Conservation (phyloP, 2,797 vertebrate genomes). For the Takifugu ocellatus region DNA sequence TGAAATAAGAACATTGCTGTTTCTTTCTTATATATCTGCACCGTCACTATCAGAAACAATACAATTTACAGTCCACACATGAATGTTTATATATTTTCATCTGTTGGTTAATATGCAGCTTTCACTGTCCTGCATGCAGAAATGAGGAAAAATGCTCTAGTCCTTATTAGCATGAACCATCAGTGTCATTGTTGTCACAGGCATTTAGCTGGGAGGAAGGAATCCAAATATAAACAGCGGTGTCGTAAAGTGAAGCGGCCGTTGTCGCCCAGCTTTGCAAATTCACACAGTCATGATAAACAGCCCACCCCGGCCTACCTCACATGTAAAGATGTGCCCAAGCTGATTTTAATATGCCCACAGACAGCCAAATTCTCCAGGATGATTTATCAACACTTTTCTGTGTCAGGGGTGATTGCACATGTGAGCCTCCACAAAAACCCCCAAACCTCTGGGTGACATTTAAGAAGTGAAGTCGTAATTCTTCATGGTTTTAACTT, state of each 20-base stretch:
- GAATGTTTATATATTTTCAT: too few relatives aligned
- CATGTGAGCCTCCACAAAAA: constrained; percentile 22
- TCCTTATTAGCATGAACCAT: constrained; percentile 6
- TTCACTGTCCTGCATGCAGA: too few relatives aligned
- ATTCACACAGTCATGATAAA: constrained; percentile 59
- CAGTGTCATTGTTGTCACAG: constrained; percentile 39
- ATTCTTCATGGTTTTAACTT: constrained; percentile 2
- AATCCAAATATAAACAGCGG: constrained; percentile 68
- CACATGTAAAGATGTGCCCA: not conserved
- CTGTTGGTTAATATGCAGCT: too few relatives aligned
- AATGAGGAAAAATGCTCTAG: constrained; percentile 2
- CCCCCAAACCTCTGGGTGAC: constrained; percentile 8
- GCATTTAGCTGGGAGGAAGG: constrained; percentile 52
- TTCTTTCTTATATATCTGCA: not conserved
- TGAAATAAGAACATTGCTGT: not conserved
- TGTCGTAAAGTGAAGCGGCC: constrained; percentile 57
- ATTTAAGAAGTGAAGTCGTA: constrained; percentile 11
- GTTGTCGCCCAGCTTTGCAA: constrained; percentile 63
- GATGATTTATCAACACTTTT: constrained; percentile 7
- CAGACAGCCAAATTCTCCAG: constrained; percentile 2
- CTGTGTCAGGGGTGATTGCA: constrained; percentile 24
- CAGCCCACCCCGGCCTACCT: constrained; percentile 15
- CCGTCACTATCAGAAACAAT: not conserved
- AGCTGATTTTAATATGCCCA: not conserved
- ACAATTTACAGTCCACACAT: too few relatives aligned